Evolutionary conservation across 2,888 invertebrate genomes (phyloP), one percentile per base, ranked within the genome.

Genomic region (Cordilura impudica): DNA sequence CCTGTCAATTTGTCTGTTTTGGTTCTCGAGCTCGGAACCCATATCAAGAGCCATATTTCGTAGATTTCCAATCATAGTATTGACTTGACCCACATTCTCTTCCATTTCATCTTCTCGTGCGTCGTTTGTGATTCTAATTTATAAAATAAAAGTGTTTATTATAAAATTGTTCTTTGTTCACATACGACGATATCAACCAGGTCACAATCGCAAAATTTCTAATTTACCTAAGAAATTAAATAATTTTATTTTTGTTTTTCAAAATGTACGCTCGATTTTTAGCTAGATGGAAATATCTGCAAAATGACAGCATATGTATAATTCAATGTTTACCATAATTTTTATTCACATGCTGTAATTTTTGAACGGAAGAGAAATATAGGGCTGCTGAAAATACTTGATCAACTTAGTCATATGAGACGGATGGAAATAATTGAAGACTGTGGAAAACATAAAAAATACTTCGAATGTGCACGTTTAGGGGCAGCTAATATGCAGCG

Each of bases 41-140:
- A 99, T 99, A 90, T 99, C 99, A 85, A 99, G 95, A 78, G 99
- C 99, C 99, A 99, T 99, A 91, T 99, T 99, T 89, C 99, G 95
- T 86, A 99, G 92, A 91, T 99, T 99, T 66, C 98, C 98, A 88
- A 99, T 96, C 98, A 98, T 98, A 63, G 97, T 98, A 91, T 96
- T 96, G 84, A 99, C 98, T 90, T 98, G 97, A n/a, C 96, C 96
- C 94, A 99, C 95, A 91, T 99, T 99, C 82, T 99, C 97, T 89
- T 99, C 99, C 99, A 99, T 99, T 91, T 99, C 99, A 85, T 95
- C 96, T 90, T 99, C 99, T 83, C 99, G 94, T 10, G 98, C 99
- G 90, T 99, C 99, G 90, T 98, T 98, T 84, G 98, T 99, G 89
- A 99, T 98, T 91, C 97, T 87, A 23, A 23, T 84, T 21, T 53